Evolutionary conservation across 2,888 invertebrate species (phyloP).

Genomic region (Yponomeuta plumbellus): DNA sequence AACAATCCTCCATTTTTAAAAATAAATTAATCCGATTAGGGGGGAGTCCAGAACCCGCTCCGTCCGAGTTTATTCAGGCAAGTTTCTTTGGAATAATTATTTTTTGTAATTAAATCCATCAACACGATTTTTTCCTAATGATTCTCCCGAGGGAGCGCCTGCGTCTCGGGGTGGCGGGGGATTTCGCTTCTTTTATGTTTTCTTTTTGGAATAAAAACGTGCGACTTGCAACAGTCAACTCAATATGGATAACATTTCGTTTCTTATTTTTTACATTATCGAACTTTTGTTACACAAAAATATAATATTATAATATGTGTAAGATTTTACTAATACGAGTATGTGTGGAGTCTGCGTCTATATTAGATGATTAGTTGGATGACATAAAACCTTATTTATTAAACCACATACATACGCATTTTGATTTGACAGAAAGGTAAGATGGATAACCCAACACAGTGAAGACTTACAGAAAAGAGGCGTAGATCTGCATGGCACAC

Average conservation of each 20-base stretch:
- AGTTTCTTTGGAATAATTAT: conserved; percentile 76
- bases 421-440: too few species aligned
- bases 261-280: too few species aligned
- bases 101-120: conserved; percentile 78
- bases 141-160: conserved; percentile 64
- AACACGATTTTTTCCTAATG: conserved; percentile 77
- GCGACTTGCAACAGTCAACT: conserved; percentile 25
- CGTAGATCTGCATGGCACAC: too few species aligned
- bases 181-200: conserved; percentile 47
- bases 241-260: conserved; percentile 20
- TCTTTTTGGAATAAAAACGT: conserved; percentile 37
- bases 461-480: too few species aligned
- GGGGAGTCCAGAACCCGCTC: conserved; percentile 73
- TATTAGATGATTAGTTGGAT: too few species aligned
- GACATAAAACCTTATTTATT: too few species aligned
- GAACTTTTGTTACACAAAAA: too few species aligned
- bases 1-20: conserved; percentile 73
- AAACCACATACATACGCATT: too few species aligned
- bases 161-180: conserved; percentile 37
- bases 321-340: too few species aligned
- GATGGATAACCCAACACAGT: too few species aligned
- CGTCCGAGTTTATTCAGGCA: conserved; percentile 73
- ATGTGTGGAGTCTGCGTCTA: too few species aligned
- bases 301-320: too few species aligned
- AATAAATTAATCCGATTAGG: conserved; percentile 76